A percentile compares a stretch with the other conserved stretches of the same genome.
Conservation (phyloP, 1,140 invertebrate species). For the Phthorimaea operculella region DNA sequence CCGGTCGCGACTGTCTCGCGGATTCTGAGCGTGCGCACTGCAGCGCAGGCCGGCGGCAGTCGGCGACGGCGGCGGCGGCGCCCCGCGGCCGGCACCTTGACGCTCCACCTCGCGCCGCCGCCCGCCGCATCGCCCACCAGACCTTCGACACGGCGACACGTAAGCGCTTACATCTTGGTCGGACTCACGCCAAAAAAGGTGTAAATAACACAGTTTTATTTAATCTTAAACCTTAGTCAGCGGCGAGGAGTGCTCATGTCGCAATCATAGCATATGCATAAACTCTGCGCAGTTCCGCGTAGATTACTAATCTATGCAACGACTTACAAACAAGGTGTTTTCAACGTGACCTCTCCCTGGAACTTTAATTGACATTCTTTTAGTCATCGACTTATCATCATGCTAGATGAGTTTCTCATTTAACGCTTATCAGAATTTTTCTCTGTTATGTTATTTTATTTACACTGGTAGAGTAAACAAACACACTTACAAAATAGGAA, state of each 20-base stretch:
- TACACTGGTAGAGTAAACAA: too few relatives aligned
- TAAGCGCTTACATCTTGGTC: constrained; percentile 60
- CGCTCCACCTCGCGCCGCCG: constrained; percentile 24
- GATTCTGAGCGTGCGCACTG: constrained; percentile 32
- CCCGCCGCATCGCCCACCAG: constrained; percentile 41
- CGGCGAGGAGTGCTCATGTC: constrained; percentile 1
- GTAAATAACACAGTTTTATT: constrained; percentile 25
- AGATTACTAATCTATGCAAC: too few relatives aligned
- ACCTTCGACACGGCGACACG: constrained; percentile 52
- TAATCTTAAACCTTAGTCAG: constrained; percentile 27
- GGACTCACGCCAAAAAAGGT: constrained; percentile 61
- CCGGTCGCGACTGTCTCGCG: constrained; percentile 52
- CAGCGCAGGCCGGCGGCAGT: constrained; percentile 10
- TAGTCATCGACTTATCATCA: too few relatives aligned
- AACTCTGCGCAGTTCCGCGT: neutral
- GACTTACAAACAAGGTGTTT: too few relatives aligned
- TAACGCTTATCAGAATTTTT: too few relatives aligned
- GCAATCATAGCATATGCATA: neutral
- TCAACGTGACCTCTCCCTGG: too few relatives aligned
- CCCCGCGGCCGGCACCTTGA: constrained; percentile 44
- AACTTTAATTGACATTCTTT: too few relatives aligned
- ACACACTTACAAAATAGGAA: too few relatives aligned
- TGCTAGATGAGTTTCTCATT: too few relatives aligned
- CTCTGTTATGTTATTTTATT: too few relatives aligned
- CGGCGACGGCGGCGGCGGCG: constrained; percentile 24